Percentiles rank a stretch among this genome's conserved stretches.
phyloP scores from a whole-genome alignment of 2,888 invertebrate genomes.

The Megaustenia siamemsis region DNA sequence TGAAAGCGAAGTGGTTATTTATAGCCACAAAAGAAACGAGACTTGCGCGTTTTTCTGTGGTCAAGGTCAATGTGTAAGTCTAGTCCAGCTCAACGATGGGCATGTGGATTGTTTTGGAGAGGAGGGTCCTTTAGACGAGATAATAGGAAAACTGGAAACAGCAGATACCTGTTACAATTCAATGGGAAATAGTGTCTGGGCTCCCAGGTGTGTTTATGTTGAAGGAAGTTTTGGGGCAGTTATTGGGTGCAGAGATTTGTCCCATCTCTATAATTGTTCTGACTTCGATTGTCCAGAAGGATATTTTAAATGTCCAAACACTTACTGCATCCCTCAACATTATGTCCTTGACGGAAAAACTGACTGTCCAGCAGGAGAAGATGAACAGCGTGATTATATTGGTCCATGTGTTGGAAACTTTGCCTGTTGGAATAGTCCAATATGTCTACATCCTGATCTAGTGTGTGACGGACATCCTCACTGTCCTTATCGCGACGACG shows the following conservation, averaged over 20 bases:
- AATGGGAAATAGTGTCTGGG: neutral
- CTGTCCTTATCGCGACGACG: too few relatives aligned
- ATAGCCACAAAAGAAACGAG: too few relatives aligned
- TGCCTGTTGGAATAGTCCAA: too few relatives aligned
- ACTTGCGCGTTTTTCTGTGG: neutral
- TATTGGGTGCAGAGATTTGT: slow-evolving; percentile 13
- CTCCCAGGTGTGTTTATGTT: slow-evolving; percentile 22
- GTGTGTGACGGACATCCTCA: too few relatives aligned
- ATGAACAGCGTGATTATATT: slow-evolving; percentile 7
- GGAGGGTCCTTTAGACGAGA: neutral
- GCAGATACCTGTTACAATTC: neutral
- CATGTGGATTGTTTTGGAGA: neutral
- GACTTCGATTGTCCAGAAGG: slow-evolving; percentile 15
- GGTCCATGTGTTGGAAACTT: slow-evolving; percentile 6
- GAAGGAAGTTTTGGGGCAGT: neutral
- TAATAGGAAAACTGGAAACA: slow-evolving; percentile 2
- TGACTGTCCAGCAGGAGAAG: slow-evolving; percentile 24
- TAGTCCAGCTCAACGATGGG: neutral
- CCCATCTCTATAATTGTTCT: slow-evolving; percentile 6
- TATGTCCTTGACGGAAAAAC: slow-evolving; percentile 15
- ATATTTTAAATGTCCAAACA: slow-evolving; percentile 20
- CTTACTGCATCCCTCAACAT: too few relatives aligned
- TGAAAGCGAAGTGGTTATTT: neutral
- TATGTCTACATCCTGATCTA: too few relatives aligned
- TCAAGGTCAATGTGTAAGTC: neutral